Conservation (phyloP, 2,113 vertebrate species). For the Microcebus lehilahytsara region DNA sequence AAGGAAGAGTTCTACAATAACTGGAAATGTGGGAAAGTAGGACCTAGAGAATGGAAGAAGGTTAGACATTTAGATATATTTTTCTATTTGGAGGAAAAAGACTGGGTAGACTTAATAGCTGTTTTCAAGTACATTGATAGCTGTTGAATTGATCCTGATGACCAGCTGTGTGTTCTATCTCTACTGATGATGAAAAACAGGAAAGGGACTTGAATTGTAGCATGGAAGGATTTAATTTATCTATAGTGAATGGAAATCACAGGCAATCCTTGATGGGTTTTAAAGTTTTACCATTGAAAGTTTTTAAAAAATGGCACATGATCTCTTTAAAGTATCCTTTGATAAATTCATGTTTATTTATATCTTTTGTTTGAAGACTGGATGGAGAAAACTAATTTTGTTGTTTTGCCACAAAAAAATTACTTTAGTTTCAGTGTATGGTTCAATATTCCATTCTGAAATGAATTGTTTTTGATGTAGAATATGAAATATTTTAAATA, state of each 20-base stretch:
- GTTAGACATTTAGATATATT: not conserved
- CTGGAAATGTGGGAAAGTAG: not conserved
- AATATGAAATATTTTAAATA: not conserved
- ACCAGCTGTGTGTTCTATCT: not conserved
- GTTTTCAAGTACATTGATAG: not conserved
- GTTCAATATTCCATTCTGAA: not conserved
- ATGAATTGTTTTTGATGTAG: not conserved
- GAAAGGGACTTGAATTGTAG: not conserved
- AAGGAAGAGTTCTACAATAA: not conserved
- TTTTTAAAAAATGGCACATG: not conserved
- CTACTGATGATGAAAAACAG: not conserved
- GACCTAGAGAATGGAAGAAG: not conserved
- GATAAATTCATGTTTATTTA: not conserved
- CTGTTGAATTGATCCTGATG: not conserved
- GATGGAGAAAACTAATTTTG: not conserved
- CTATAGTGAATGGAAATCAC: not conserved
- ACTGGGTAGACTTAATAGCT: not conserved
- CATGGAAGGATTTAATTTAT: not conserved
- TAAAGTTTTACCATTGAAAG: not conserved
- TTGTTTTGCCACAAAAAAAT: not conserved
- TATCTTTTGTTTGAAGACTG: not conserved
- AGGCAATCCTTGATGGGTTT: not conserved
- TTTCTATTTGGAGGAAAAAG: not conserved
- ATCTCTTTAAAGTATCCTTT: not conserved
- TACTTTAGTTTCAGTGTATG: not conserved